Base-by-base conservation (phyloP, 2,888 invertebrate genomes). In the Diplolepis rosae region DNA sequence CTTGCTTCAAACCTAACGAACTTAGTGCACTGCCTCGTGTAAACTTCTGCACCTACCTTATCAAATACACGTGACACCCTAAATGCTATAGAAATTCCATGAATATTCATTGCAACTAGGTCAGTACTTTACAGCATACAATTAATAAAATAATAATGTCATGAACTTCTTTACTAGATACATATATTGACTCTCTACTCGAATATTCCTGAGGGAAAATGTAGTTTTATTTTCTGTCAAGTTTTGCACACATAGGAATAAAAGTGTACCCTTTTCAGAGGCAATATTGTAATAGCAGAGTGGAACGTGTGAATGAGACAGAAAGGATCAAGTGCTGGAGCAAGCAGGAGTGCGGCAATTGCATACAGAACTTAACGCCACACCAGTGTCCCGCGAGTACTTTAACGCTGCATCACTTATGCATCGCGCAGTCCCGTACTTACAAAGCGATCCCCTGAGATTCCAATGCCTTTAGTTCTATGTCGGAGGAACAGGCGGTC, bases 391-490 rank as follows among this genome's bases (percentile, higher is more conserved):
- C 78, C 83, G 81, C 78, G 81, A 78, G 80, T 78, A 81, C 84
- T 85, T 85, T 82, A 83, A 78, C 83, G 77, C 82, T 82, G 80
- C 83, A 86, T 85, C 85, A 86, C 84, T 86, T 86, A 86, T 86
- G 85, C 86, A 86, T 83, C 85, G 79, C 80, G 81, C 77, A 80
- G 82, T 80, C 80, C 78, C 79, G 81, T 77, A 81, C 85, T 85
- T 82, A 82, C 85, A 85, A 86, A 86, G 84, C 82, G 85, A 82
- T 85, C 86, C 85, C 86, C 77, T 73, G 86, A 84, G 86, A 84
- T 82, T 84, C 71, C 72, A 69, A 77, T 74, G 77, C 80, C 80
- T 82, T 82, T 79, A 80, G 77, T 77, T 78, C 69, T 67, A 75
- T 77, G 76, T 65, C 70, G 75, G 78, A 83, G 81, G 82, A 82